A percentile compares a stretch with the other conserved stretches of the same genome.
phyloP scores from a whole-genome alignment of 1,140 invertebrate species.

The Lepeophtheirus salmonis region DNA sequence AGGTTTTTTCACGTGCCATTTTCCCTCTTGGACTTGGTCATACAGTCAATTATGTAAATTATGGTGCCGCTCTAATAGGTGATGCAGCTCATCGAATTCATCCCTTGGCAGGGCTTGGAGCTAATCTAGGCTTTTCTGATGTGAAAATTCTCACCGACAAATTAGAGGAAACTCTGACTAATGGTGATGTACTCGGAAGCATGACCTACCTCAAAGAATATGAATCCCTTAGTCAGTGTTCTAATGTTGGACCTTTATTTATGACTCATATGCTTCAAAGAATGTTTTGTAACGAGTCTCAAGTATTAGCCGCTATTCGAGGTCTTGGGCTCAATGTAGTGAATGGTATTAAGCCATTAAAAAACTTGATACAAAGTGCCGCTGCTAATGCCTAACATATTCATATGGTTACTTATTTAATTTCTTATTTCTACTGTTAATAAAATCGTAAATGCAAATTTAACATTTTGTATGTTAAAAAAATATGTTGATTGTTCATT shows the following conservation, averaged over 20 bases:
- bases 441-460: too few species aligned
- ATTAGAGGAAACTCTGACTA: conserved; percentile 43
- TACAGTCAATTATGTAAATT: conserved; percentile 55
- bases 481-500: too few species aligned
- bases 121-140: conserved; percentile 92
- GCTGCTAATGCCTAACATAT: too few species aligned
- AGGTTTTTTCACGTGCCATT: conserved; percentile 38
- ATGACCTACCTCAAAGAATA: conserved; percentile 53
- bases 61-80: conserved; percentile 57
- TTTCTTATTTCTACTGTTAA: too few species aligned
- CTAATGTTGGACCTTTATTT: conserved; percentile 70
- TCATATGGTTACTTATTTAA: too few species aligned
- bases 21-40: conserved; percentile 86
- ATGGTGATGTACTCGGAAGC: conserved; percentile 42
- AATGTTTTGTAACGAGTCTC: conserved; percentile 44
- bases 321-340: conserved; percentile 67
- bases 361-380: conserved; percentile 33
- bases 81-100: conserved; percentile 44
- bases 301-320: conserved; percentile 37
- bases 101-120: conserved; percentile 88
- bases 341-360: conserved; percentile 54
- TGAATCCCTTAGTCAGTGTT: conserved; percentile 57
- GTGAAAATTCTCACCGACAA: conserved; percentile 46
- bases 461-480: too few species aligned
- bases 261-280: conserved; percentile 68